Evolutionary conservation across 2,797 vertebrate species (phyloP).

Genomic region (Microhierax caerulescens): DNA sequence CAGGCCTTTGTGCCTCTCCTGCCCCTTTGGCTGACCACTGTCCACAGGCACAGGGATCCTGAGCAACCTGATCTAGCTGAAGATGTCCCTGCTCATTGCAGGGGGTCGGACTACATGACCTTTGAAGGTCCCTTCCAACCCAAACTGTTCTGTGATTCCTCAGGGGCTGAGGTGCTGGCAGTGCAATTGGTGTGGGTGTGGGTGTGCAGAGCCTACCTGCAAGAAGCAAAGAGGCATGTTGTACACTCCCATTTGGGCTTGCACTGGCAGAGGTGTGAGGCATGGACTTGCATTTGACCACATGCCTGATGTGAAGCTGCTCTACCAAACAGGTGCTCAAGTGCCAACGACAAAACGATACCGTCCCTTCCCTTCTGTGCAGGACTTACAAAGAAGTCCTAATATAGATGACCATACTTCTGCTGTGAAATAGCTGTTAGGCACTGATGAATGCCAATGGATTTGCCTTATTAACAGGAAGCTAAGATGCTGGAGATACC

Average conservation of each 20-base stretch:
- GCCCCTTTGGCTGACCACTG: neutral
- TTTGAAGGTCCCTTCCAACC: neutral
- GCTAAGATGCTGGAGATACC: neutral
- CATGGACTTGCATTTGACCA: neutral
- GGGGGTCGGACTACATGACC: neutral
- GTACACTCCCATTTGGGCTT: neutral
- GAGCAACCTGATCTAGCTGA: neutral
- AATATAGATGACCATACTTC: neutral
- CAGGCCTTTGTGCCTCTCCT: neutral
- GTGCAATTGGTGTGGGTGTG: neutral
- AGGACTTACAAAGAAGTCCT: neutral
- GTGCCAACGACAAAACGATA: neutral
- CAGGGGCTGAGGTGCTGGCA: neutral
- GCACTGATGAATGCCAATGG: neutral
- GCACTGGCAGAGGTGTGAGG: neutral
- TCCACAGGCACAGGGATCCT: neutral
- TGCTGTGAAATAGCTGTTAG: neutral
- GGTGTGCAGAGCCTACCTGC: neutral
- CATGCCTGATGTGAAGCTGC: neutral
- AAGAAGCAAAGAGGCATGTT: neutral
- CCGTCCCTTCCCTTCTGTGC: neutral
- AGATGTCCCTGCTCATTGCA: neutral
- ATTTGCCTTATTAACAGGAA: neutral
- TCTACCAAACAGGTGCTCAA: neutral
- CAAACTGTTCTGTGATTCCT: neutral